These are phyloP conservation scores for Enteromius anoplus DNA, from an alignment of 2,797 vertebrate genomes.

Conservation along the genomic window DNA sequence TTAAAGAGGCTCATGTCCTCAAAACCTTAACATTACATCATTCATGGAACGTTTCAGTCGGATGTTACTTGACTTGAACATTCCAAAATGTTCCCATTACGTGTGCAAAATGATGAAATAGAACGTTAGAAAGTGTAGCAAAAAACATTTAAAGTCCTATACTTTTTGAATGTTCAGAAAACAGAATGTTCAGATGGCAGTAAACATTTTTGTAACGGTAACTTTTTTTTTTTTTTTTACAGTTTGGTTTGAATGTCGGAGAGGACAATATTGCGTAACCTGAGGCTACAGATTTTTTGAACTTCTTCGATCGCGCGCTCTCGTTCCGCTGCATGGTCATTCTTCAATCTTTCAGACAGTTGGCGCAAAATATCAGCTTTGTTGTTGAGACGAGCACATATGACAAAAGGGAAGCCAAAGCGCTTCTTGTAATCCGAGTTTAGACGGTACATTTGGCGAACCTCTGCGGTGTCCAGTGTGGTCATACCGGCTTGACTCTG, in stretches of 20 bases:
- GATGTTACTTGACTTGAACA: neutral
- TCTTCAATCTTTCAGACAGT: constrained; percentile 70
- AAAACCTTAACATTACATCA: neutral
- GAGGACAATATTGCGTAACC: constrained; percentile 70
- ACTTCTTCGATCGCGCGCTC: constrained; percentile 78
- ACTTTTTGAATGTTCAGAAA: neutral
- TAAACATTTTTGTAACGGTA: neutral
- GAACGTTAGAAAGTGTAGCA: too few relatives aligned
- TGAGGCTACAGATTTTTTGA: constrained; percentile 81
- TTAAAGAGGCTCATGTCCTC: neutral
- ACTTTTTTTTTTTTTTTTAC: constrained; percentile 11
- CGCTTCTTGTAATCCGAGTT: constrained; percentile 79
- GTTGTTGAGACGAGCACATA: constrained; percentile 79
- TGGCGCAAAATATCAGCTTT: constrained; percentile 68
- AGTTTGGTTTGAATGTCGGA: constrained; percentile 49
- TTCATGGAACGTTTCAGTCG: neutral
- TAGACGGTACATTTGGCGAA: constrained; percentile 67
- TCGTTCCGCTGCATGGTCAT: constrained; percentile 70
- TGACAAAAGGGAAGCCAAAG: constrained; percentile 85
- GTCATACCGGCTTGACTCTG: constrained; percentile 77
- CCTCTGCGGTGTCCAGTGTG: constrained; percentile 66
- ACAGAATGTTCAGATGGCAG: neutral
- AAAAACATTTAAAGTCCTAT: neutral
- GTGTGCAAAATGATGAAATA: neutral
- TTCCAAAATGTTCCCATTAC: neutral